These are phyloP conservation scores for Troides helena DNA, from an alignment of 2,888 invertebrate genomes.

Conservation along the genomic window DNA sequence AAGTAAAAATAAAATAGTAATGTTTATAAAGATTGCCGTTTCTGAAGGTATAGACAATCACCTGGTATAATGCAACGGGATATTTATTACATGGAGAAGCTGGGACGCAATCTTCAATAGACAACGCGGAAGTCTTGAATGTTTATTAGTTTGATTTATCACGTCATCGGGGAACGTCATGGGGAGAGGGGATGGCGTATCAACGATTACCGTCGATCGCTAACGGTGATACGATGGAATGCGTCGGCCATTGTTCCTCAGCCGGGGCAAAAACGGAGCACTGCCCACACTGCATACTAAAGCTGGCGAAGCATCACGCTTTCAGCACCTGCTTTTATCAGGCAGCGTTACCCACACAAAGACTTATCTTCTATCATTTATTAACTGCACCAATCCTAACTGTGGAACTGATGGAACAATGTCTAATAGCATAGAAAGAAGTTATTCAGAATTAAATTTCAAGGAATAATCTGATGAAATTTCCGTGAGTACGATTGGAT, in stretches of 20 bases:
- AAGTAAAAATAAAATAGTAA: neutral
- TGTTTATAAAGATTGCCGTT: neutral
- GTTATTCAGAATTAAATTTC: too few species aligned
- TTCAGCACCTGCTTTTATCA: constrained; percentile 10
- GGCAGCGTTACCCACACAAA: neutral
- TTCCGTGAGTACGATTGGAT: too few species aligned
- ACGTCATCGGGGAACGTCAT: constrained; percentile 24
- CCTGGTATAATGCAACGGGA: constrained; percentile 7
- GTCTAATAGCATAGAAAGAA: too few species aligned
- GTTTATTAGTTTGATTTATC: constrained; percentile 37
- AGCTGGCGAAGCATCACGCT: constrained; percentile 47
- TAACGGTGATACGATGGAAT: constrained; percentile 74
- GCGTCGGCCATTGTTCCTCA: constrained; percentile 70
- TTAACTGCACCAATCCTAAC: too few species aligned
- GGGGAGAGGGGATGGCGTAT: constrained; percentile 48
- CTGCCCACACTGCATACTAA: constrained; percentile 59
- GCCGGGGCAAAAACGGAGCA: constrained; percentile 63
- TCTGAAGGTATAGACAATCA: neutral
- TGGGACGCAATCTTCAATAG: constrained; percentile 22
- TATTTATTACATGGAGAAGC: constrained; percentile 15
- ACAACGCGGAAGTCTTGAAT: constrained; percentile 42
- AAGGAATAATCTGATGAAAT: too few species aligned
- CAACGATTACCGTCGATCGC: constrained; percentile 56
- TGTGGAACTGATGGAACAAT: too few species aligned
- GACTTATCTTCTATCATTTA: too few species aligned